These are phyloP conservation scores for Idaea biselata DNA, from an alignment of 2,888 invertebrate genomes.

Conservation along the genomic window DNA sequence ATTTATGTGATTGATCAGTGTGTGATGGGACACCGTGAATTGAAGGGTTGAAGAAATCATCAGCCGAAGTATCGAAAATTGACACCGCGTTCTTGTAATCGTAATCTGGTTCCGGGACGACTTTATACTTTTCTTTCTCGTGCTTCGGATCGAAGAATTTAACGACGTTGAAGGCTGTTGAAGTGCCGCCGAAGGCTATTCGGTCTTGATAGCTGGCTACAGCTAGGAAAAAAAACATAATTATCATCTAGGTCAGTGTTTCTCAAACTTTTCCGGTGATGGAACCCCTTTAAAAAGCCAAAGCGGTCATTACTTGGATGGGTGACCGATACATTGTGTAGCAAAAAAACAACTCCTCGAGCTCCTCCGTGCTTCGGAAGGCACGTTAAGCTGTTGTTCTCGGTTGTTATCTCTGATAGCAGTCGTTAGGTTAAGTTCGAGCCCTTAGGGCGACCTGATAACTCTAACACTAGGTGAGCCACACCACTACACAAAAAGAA, in stretches of 20 bases:
- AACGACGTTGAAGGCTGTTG: constrained; percentile 60
- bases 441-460: too few species aligned
- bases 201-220: constrained; percentile 59
- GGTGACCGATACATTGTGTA: too few species aligned
- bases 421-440: too few species aligned
- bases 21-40: not conserved
- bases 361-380: too few species aligned
- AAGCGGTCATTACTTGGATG: too few species aligned
- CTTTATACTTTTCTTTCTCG: constrained; percentile 46
- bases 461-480: too few species aligned
- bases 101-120: constrained; percentile 25
- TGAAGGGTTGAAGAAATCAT: constrained; percentile 5
- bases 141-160: constrained; percentile 70
- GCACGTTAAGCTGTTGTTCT: too few species aligned
- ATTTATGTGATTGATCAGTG: not conserved
- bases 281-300: too few species aligned
- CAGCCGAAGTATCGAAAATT: constrained; percentile 21
- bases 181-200: constrained; percentile 69
- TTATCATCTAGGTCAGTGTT: not conserved
- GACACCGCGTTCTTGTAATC: constrained; percentile 31
- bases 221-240: constrained; percentile 27
- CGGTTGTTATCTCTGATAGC: too few species aligned
- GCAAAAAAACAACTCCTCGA: too few species aligned
- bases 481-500: too few species aligned
- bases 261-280: too few species aligned